Evolutionary conservation across 1,140 invertebrate genomes (phyloP).

Genomic region (Saxidomus purpurata): DNA sequence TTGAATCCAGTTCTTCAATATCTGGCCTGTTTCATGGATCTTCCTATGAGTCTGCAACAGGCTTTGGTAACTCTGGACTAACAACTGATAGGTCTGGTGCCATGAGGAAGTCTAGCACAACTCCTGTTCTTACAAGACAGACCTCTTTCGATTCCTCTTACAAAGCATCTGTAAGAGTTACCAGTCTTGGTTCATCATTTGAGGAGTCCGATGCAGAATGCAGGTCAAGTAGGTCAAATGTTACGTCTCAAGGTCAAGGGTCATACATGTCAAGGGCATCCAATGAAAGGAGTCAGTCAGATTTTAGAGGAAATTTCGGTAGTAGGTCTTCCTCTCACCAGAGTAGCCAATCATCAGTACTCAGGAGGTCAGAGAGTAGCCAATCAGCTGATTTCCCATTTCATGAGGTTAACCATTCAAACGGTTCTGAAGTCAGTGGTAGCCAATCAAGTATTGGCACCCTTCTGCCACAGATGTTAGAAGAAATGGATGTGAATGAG

Average conservation of each 20-base stretch:
- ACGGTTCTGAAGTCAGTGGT: not conserved
- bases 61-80: not conserved
- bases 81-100: slow-evolving; percentile 16
- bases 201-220: slow-evolving; percentile 45
- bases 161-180: slow-evolving; percentile 52
- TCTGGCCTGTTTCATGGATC: slow-evolving; percentile 24
- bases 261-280: slow-evolving; percentile 7
- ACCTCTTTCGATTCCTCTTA: slow-evolving; percentile 63
- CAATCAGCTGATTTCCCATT: slow-evolving; percentile 52
- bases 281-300: slow-evolving; percentile 25
- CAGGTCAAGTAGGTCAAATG: slow-evolving; percentile 29
- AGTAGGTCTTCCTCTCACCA: not conserved
- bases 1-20: slow-evolving; percentile 48
- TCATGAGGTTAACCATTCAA: slow-evolving; percentile 41
- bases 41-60: slow-evolving; percentile 41
- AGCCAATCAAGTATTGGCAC: slow-evolving; percentile 55
- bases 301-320: not conserved
- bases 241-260: slow-evolving; percentile 1
- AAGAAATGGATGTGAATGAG: slow-evolving; percentile 77
- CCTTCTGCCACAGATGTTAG: slow-evolving; percentile 64
- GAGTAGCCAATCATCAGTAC: slow-evolving; percentile 50
- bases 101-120: slow-evolving; percentile 61
- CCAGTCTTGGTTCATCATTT: slow-evolving; percentile 55
- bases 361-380: slow-evolving; percentile 56
- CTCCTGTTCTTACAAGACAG: slow-evolving; percentile 59